phyloP scores from a whole-genome alignment of 1,140 invertebrate genomes.

The Periplaneta americana region DNA sequence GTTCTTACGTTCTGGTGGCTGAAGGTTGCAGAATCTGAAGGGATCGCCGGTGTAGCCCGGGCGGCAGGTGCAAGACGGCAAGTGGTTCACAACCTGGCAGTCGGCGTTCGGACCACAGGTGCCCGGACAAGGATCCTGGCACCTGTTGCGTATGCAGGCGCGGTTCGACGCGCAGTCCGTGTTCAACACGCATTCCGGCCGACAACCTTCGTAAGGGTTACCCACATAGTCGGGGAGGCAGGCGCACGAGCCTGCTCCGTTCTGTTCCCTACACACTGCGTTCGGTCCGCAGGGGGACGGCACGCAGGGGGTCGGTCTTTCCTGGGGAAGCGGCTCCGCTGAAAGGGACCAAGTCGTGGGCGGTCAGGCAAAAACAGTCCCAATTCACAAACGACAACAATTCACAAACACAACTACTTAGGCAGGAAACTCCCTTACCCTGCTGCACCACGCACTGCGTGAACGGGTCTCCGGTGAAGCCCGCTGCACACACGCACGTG shows the following conservation, averaged over 20 bases:
- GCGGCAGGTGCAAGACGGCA: slow-evolving; percentile 41
- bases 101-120: slow-evolving; percentile 59
- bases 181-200: slow-evolving; percentile 57
- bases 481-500: slow-evolving; percentile 36
- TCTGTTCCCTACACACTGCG: slow-evolving; percentile 54
- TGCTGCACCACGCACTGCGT: slow-evolving; percentile 39
- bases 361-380: neutral
- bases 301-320: slow-evolving; percentile 45
- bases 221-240: slow-evolving; percentile 63
- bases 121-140: slow-evolving; percentile 58
- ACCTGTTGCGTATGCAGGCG: slow-evolving; percentile 54
- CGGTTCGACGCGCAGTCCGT: slow-evolving; percentile 54
- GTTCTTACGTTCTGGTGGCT: slow-evolving; percentile 29
- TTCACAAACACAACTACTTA: neutral
- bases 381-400: neutral
- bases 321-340: slow-evolving; percentile 27
- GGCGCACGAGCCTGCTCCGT: slow-evolving; percentile 55
- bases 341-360: slow-evolving; percentile 15
- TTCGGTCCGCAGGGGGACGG: slow-evolving; percentile 66
- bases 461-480: slow-evolving; percentile 39
- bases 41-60: slow-evolving; percentile 49
- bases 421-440: slow-evolving; percentile 26
- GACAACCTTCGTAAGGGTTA: slow-evolving; percentile 63
- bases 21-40: slow-evolving; percentile 45
- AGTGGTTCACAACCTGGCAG: slow-evolving; percentile 62